Percentiles rank a stretch among this genome's conserved stretches.
Evolutionary conservation across 2,113 vertebrate genomes (phyloP).

Genomic region (Elephas maximus): DNA sequence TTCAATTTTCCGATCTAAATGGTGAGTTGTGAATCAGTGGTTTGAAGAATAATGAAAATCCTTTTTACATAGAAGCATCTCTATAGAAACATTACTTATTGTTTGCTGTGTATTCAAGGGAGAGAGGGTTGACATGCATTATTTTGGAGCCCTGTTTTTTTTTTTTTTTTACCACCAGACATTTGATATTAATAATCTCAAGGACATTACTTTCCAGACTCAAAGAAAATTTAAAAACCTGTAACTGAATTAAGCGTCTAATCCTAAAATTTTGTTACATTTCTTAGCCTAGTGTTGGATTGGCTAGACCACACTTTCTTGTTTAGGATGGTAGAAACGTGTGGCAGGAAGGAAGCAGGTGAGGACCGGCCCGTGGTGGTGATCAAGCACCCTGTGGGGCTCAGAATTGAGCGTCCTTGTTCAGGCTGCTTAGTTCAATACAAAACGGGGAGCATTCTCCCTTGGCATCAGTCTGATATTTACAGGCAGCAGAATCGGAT

Average conservation of each 20-base stretch:
- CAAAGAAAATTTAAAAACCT: background rate
- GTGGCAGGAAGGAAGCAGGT: background rate
- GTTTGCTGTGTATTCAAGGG: background rate
- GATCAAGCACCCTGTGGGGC: fast-evolving
- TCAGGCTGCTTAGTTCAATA: constrained; percentile 70
- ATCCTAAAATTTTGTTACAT: background rate
- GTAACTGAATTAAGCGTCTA: background rate
- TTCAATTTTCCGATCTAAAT: constrained; percentile 28
- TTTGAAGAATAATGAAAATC: constrained; percentile 35
- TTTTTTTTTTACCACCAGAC: background rate
- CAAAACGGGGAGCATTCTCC: constrained; percentile 69
- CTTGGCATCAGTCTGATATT: constrained; percentile 70
- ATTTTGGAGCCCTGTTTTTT: background rate
- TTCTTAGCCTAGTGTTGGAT: background rate
- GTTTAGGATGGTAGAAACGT: background rate
- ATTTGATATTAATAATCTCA: constrained; percentile 4
- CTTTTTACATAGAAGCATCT: background rate
- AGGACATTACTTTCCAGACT: background rate
- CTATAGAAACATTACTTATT: background rate
- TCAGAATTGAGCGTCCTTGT: constrained; percentile 62
- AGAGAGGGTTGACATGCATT: background rate
- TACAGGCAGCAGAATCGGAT: constrained; percentile 70
- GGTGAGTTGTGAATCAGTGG: background rate
- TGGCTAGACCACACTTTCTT: background rate
- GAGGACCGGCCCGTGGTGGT: background rate